These are phyloP conservation scores for Platerodrilus igneus DNA, from an alignment of 2,888 invertebrate genomes.

Conservation along the genomic window DNA sequence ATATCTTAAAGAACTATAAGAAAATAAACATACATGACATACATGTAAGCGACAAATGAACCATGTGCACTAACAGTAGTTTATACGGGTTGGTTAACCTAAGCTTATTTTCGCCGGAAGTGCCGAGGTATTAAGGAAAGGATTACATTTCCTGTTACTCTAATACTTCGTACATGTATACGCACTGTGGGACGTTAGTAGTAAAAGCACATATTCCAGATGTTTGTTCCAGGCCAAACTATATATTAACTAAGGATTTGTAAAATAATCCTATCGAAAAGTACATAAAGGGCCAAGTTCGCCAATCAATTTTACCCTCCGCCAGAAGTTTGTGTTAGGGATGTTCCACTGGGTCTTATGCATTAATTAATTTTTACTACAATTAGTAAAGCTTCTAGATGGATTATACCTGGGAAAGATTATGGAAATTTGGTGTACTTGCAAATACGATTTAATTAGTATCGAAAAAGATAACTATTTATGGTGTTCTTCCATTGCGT, in stretches of 20 bases:
- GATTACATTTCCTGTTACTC: slow-evolving; percentile 23
- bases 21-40: no score
- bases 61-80: slow-evolving; percentile 17
- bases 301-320: slow-evolving; percentile 16
- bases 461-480: no score
- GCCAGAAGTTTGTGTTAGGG: slow-evolving; percentile 14
- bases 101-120: slow-evolving; percentile 23
- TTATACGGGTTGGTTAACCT: slow-evolving; percentile 23
- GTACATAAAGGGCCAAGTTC: slow-evolving; percentile 20
- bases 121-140: slow-evolving; percentile 23
- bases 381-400: no score
- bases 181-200: slow-evolving; percentile 13
- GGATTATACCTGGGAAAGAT: no score
- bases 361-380: no score
- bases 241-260: slow-evolving; percentile 20
- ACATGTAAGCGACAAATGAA: no score
- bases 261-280: slow-evolving; percentile 23
- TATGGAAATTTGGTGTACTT: no score
- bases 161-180: slow-evolving; percentile 21
- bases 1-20: no score
- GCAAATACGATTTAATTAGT: no score
- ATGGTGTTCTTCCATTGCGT: no score
- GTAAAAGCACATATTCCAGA: slow-evolving; percentile 18
- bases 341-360: no score
- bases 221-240: slow-evolving; percentile 23